Base-by-base conservation (phyloP, 2,113 vertebrate genomes). In the Pedionomus torquatus region DNA sequence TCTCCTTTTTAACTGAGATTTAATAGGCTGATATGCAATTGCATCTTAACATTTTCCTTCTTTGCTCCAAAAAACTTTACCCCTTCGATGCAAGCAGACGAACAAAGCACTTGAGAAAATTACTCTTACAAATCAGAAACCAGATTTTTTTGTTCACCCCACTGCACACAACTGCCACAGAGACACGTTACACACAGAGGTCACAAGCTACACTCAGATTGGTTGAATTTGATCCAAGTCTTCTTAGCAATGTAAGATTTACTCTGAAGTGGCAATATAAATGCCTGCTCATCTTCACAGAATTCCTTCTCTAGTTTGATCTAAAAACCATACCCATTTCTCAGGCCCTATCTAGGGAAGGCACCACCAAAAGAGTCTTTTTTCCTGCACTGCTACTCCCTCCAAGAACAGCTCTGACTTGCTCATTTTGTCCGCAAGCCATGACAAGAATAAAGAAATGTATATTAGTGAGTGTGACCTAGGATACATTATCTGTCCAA, bases 21-120 rank as follows among this genome's bases (percentile, higher is more conserved):
- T 43, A 84, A 71, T 4, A 51, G 41, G 33, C 46, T 79, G 48
- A 58, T 16, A 20, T 6, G 18, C 41, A 69, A 15, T 41, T 64
- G 41, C 35, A 71, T 24, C 33, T 80, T 65, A 80, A 65, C 23
- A 31, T 18, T 52, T 65, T 48, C 55, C 74, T 63, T 52, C 41
- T 35, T 68, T 18, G 30, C 43, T 64, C 44, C 52, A 48, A 51
- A 55, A 61, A 87, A 66, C 46, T 26, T 18, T 6, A 13, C 24
- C 37, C 20, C 46, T 61, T 51, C 54, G 35, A 20, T n/a, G 37
- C 46, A 39, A 51, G 66, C 18, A 71, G 28, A 21, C 28, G 37
- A 43, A 81, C n/a, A 46, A 4, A 15, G 37, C 0, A 2, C 39
- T 52, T 0, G 1, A 65, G 64, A 46, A 80, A n/a, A 77, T 9